phyloP scores from a whole-genome alignment of 2,888 invertebrate genomes.

The Microctonus hyperodae region DNA sequence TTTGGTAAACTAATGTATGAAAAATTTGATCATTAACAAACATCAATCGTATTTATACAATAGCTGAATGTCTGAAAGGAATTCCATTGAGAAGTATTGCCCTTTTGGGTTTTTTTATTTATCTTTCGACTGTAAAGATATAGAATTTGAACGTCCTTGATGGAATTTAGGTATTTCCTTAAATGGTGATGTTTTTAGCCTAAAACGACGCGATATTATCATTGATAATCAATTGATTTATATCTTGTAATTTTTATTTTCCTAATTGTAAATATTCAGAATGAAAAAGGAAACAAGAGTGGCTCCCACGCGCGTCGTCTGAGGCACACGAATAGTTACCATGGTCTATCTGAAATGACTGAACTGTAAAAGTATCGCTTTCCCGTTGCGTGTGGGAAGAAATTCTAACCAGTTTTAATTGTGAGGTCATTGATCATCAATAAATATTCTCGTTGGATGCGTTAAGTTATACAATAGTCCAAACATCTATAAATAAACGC shows the following conservation, averaged over 20 bases:
- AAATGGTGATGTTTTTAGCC: background rate
- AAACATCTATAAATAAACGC: conserved; percentile 1
- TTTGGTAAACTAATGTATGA: background rate
- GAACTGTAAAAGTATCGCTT: background rate
- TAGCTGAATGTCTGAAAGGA: too few relatives aligned
- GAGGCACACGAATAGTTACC: background rate
- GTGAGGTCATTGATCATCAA: conserved; percentile 11
- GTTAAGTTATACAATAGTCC: background rate
- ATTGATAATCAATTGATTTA: background rate
- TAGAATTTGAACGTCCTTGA: background rate
- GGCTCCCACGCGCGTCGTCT: background rate
- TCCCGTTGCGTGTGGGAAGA: background rate
- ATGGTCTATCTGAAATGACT: background rate
- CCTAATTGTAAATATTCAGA: background rate
- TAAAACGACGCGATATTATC: background rate
- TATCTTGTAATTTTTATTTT: background rate
- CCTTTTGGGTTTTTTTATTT: background rate
- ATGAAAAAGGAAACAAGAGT: background rate
- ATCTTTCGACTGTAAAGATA: background rate
- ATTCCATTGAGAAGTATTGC: background rate
- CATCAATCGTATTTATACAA: background rate
- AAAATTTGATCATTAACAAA: background rate
- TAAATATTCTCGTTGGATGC: background rate
- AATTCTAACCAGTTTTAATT: conserved; percentile 6
- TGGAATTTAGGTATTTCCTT: background rate